Evolutionary conservation across 2,113 vertebrate genomes (phyloP).

Genomic region (Tupaia chinensis): DNA sequence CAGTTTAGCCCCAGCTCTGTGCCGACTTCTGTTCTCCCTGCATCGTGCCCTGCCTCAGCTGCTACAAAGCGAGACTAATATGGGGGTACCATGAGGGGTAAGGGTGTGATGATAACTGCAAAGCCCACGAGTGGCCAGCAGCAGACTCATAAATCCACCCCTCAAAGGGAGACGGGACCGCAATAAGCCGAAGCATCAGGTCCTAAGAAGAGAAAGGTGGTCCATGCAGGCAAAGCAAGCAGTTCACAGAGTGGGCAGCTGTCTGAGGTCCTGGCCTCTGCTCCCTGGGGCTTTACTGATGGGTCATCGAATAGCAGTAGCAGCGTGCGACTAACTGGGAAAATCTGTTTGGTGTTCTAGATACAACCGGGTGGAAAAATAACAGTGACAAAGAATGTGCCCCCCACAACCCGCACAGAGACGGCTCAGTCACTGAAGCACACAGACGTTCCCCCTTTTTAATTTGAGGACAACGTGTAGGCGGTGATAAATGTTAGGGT

Average conservation of each 20-base stretch:
- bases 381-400: conserved; percentile 48
- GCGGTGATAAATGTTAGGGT: background rate
- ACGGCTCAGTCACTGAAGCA: background rate
- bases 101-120: background rate
- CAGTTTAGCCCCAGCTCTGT: background rate
- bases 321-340: conserved; percentile 15
- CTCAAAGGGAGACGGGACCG: background rate
- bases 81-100: too few species aligned
- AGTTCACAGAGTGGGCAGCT: background rate
- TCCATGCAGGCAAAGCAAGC: background rate
- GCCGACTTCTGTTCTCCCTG: background rate
- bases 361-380: conserved; percentile 58
- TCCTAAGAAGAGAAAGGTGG: background rate
- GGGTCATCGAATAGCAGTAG: conserved; percentile 63
- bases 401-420: conserved; percentile 31
- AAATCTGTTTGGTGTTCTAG: conserved; percentile 72
- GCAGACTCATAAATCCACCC: background rate
- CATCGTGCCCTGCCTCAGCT: background rate
- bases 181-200: background rate
- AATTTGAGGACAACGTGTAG: conserved; percentile 27
- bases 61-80: background rate
- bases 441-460: background rate
- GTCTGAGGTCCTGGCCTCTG: conserved; percentile 3
- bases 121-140: background rate
- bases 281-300: conserved; percentile 55